phyloP scores from a whole-genome alignment of 2,888 invertebrate species.

The Drosophila atripex region DNA sequence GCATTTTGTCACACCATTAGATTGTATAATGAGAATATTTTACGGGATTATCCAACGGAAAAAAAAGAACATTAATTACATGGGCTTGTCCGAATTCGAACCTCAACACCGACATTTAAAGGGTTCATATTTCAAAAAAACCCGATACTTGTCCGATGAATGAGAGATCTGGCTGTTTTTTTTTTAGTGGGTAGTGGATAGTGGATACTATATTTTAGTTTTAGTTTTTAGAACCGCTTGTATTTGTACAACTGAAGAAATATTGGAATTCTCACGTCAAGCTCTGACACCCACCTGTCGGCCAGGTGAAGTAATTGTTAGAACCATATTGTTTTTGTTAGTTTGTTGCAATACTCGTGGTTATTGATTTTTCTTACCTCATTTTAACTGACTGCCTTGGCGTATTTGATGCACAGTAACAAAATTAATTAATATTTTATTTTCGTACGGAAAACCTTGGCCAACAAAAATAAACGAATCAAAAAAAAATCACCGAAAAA shows the following conservation, averaged over 20 bases:
- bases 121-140: neutral
- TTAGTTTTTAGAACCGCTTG: neutral
- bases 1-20: neutral
- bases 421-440: slow-evolving; percentile 6
- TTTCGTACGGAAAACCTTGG: slow-evolving; percentile 17
- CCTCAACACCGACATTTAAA: neutral
- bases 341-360: neutral
- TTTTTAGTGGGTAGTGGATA: no score
- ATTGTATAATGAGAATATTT: neutral
- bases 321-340: neutral
- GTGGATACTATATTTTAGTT: no score
- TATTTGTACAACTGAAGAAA: neutral
- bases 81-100: no score
- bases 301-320: neutral
- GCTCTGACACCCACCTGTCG: neutral
- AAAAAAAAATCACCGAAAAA: neutral
- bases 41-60: neutral
- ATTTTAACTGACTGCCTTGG: slow-evolving; percentile 14
- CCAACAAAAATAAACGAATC: neutral
- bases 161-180: neutral
- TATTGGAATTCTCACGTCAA: neutral
- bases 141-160: neutral
- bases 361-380: slow-evolving; percentile 24
- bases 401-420: neutral
- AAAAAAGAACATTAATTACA: neutral